Evolutionary conservation across 2,797 vertebrate species (phyloP), one percentile per base, ranked within the genome.

Genomic region (Cyprinella venusta): DNA sequence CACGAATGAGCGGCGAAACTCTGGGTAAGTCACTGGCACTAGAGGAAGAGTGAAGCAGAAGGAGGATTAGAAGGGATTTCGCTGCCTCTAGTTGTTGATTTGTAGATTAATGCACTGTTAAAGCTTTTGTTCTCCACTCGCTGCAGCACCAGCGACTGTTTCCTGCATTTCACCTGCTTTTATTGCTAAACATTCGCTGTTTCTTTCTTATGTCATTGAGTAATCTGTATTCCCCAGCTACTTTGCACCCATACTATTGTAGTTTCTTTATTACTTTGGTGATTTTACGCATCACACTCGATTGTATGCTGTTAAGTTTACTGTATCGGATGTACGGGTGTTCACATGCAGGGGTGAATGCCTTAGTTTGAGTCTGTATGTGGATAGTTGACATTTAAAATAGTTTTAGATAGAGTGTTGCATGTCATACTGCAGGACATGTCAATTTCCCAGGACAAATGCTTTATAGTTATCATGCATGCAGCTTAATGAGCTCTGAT

Each of bases 51-150:
- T 24, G 33, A 75, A 38, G 68, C 78, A 81, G 33, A 80, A 48
- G 72, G 72, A 48, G 77, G 71, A 83, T 69, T 68, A 85, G 33
- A 52, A 79, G 78, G 64, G 77, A 69, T 61, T 83, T 40, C 45
- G 67, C 80, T 24, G 33, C 72, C 54, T 75, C 74, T 61, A 48
- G 75, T 79, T 70, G 36, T 54, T 82, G 10, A 68, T 83, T 61
- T 63, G 38, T 30, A 56, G 63, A 76, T 81, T 61, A 84, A 40
- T 82, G 79, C 78, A 75, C 77, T 18, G 30, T 84, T 78, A 71
- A 74, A 63, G 40, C 80, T 86, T 83, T 85, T 85, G 72, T 68
- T 85, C 77, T 79, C 45, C 10, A 52, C 26, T 79, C 26, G 45
- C 83, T 86, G 72, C 77, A 76, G 76, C 45, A 61, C 38, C 48